Conservation (phyloP, 2,113 vertebrate genomes). For the Sardina pilchardus region DNA sequence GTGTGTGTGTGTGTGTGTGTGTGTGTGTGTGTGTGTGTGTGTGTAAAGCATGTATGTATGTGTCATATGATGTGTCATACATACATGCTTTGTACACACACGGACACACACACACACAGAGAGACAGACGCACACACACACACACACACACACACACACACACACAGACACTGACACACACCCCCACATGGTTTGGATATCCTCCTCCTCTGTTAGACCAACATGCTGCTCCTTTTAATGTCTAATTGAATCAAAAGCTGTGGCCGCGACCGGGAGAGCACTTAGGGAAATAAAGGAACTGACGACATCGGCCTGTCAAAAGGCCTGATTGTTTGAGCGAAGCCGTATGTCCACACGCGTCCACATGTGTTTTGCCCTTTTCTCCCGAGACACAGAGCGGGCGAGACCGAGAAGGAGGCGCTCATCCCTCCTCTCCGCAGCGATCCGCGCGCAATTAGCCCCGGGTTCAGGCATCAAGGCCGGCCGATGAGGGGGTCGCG, state of each 20-base stretch:
- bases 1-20: too few relatives aligned
- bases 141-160: slow-evolving; percentile 22
- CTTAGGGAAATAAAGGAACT: slow-evolving; percentile 25
- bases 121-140: slow-evolving; percentile 29
- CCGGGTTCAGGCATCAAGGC: not conserved
- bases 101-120: slow-evolving; percentile 17
- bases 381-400: slow-evolving; percentile 27
- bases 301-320: slow-evolving; percentile 11
- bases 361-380: slow-evolving; percentile 38
- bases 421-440: not conserved
- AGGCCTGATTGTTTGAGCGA: slow-evolving; percentile 48
- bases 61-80: too few relatives aligned
- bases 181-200: slow-evolving; percentile 30
- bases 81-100: not conserved
- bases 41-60: too few relatives aligned
- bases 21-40: too few relatives aligned
- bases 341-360: slow-evolving; percentile 56
- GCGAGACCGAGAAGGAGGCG: not conserved
- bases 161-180: not conserved
- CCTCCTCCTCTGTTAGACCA: slow-evolving; percentile 14
- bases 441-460: not conserved
- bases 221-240: slow-evolving; percentile 30
- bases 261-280: slow-evolving; percentile 28
- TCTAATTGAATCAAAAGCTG: slow-evolving; percentile 26
- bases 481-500: not conserved